Base-by-base conservation (phyloP, 2,113 vertebrate genomes). In the Petrocephalus microphthalmus region DNA sequence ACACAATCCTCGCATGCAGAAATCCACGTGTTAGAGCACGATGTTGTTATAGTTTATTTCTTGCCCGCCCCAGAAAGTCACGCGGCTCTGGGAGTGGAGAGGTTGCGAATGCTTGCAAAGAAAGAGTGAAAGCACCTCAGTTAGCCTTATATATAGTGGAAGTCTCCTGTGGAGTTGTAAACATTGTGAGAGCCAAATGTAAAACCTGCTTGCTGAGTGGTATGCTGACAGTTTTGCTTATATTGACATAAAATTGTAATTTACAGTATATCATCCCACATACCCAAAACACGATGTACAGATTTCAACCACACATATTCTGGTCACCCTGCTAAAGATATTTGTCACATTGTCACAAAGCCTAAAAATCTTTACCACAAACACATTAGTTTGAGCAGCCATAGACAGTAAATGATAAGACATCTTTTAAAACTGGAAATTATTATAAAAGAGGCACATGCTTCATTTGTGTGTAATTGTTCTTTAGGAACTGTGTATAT, bases 1-100 rank as follows among this genome's bases (percentile, higher is more conserved):
- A 81, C 87, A 57, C 52, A n/a, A 45, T 67, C n/a, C 22, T 15
- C 5, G 89, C 93, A 94, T 93, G 92, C 93, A 90, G 90, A 82
- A 13, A 83, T 93, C 93, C 94, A 94, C 94, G 95, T 95, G 95
- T 90, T n/a, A 89, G 64, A 87, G 57, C 54, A 51, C 94, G 94
- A 95, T 94, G 94, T 93, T 93, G 89, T 88, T 20, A 2, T 84
- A 54, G 5, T 53, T 25, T 47, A 56, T 78, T 19, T n/a, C 49
- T 82, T 81, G 57, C 52, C 74, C 33, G 87, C 89, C 87, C 53
- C 89, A 25, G 7, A 22, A 33, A 89, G 33, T 90, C 95, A 96
- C 95, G 94, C 67, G 93, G 93, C 92, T 0, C 37, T 54, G 45
- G 91, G 92, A 45, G 93, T 95, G 94, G 94, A 37, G 42, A 15